These are phyloP conservation scores for Tragelaphus strepsiceros DNA, from an alignment of 2,113 vertebrate genomes.

Conservation along the genomic window DNA sequence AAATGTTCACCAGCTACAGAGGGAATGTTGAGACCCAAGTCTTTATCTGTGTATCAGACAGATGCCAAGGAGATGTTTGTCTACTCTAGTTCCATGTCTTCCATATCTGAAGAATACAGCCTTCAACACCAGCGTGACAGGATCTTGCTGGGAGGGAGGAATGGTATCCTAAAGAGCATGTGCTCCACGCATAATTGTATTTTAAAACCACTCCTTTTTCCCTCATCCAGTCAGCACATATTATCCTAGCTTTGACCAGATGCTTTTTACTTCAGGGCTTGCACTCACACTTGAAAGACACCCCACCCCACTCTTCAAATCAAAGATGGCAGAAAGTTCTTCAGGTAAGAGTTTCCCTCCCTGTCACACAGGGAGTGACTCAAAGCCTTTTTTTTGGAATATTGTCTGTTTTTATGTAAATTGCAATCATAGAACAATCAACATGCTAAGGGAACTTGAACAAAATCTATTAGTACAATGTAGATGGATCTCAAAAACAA, in stretches of 20 bases:
- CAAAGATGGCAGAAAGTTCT: constrained; percentile 28
- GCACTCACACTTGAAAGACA: constrained; percentile 41
- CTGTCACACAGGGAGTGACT: background rate
- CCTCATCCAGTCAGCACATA: background rate
- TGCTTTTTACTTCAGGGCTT: constrained; percentile 25
- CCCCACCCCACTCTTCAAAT: background rate
- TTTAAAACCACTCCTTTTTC: background rate
- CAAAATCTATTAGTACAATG: background rate
- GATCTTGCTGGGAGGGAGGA: background rate
- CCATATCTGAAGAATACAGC: constrained; percentile 26
- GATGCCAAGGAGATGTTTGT: constrained; percentile 4
- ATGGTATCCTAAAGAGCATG: background rate
- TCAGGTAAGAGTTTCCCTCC: background rate
- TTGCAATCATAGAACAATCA: background rate
- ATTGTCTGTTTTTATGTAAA: background rate
- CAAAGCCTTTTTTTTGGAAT: background rate
- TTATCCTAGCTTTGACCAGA: background rate
- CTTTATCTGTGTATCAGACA: constrained; percentile 19
- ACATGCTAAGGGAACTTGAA: background rate
- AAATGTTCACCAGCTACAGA: constrained; percentile 33
- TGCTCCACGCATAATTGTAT: background rate
- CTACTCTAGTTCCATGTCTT: constrained; percentile 26
- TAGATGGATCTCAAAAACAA: background rate
- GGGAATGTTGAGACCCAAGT: background rate
- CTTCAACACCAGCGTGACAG: constrained; percentile 15